Conservation (phyloP, 2,113 vertebrate species). For the Oryzias celebensis region DNA sequence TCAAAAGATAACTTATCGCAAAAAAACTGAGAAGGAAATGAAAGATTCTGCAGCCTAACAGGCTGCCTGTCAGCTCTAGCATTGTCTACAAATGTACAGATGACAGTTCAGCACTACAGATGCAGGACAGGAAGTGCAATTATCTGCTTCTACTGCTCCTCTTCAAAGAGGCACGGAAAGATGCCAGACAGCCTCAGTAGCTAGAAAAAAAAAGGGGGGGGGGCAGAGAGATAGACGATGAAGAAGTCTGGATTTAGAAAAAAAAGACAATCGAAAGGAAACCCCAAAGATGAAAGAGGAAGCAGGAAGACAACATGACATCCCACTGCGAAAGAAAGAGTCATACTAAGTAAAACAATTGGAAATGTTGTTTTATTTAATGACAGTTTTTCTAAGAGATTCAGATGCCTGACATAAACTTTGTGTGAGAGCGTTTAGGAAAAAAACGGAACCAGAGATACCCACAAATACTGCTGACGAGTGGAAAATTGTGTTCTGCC, state of each 20-base stretch:
- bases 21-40: neutral
- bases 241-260: slow-evolving; percentile 43
- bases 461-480: no score
- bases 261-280: slow-evolving; percentile 20
- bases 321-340: slow-evolving; percentile 32
- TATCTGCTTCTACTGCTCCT: slow-evolving; percentile 67
- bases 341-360: slow-evolving; percentile 35
- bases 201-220: slow-evolving; percentile 6
- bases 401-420: slow-evolving; percentile 33
- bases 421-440: slow-evolving; percentile 10
- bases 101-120: slow-evolving; percentile 62
- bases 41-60: neutral
- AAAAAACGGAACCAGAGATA: slow-evolving; percentile 8
- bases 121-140: slow-evolving; percentile 74
- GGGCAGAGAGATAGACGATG: slow-evolving; percentile 15
- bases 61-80: slow-evolving; percentile 37
- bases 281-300: slow-evolving; percentile 12
- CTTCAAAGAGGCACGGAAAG: slow-evolving; percentile 52
- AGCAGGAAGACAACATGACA: slow-evolving; percentile 14
- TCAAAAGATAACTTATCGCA: neutral
- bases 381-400: slow-evolving; percentile 48
- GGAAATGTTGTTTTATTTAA: no score
- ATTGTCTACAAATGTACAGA: slow-evolving; percentile 46
- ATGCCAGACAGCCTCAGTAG: slow-evolving; percentile 55
- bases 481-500: no score